Conservation (phyloP, 2,113 vertebrate genomes). For the Alouatta palliata region DNA sequence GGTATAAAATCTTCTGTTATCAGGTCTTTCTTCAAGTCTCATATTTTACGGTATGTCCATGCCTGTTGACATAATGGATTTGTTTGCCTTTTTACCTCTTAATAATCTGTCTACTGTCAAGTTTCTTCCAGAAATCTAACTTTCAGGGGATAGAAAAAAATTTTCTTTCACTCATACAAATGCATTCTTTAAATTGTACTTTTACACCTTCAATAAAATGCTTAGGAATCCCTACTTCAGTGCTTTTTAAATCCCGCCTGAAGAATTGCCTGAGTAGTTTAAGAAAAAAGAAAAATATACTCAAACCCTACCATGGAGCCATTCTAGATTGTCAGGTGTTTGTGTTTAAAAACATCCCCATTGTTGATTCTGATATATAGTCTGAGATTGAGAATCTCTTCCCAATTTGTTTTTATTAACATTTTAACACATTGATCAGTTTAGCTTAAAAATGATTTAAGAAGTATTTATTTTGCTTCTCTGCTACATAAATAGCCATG, state of each 20-base stretch:
- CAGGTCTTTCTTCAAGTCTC: neutral
- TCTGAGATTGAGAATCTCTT: neutral
- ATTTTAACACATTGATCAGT: neutral
- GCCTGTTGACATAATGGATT: neutral
- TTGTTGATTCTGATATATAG: neutral
- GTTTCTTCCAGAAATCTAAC: neutral
- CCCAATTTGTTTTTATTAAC: neutral
- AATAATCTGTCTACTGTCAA: neutral
- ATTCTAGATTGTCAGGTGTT: neutral
- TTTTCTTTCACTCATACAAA: neutral
- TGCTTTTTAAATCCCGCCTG: neutral
- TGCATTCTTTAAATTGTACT: neutral
- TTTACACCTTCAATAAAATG: neutral
- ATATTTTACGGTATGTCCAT: neutral
- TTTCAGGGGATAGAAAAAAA: neutral
- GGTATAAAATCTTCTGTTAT: neutral
- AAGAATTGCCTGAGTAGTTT: neutral
- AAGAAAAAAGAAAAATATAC: neutral
- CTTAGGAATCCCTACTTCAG: neutral
- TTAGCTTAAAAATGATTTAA: neutral
- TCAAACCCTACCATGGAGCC: neutral
- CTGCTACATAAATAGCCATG: neutral
- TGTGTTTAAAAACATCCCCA: neutral
- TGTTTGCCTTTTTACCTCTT: neutral
- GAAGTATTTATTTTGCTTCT: neutral